Evolutionary conservation across 2,113 vertebrate species (phyloP).

Genomic region (Stegostoma tigrinum): DNA sequence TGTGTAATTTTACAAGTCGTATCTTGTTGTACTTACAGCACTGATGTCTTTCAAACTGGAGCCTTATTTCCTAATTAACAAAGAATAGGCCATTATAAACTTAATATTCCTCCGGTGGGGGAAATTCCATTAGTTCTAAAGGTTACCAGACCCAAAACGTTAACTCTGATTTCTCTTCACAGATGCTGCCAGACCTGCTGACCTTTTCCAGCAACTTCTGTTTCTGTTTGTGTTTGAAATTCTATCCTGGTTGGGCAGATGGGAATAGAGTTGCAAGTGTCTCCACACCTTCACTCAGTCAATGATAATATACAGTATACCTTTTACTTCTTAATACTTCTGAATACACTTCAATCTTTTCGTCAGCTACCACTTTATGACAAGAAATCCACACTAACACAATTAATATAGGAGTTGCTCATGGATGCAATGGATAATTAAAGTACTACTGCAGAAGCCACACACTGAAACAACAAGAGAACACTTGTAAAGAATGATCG

Average conservation of each 20-base stretch:
- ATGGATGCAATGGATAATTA: background rate
- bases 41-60: background rate
- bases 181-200: no score
- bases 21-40: background rate
- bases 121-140: background rate
- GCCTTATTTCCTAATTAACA: background rate
- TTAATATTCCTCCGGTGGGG: background rate
- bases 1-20: background rate
- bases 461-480: background rate
- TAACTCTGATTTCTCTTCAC: no score
- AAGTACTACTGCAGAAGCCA: background rate
- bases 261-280: background rate
- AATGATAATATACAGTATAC: background rate
- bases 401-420: background rate
- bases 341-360: background rate
- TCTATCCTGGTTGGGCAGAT: background rate
- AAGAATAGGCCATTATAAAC: background rate
- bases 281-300: no score
- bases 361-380: background rate
- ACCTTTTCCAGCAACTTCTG: no score
- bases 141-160: no score
- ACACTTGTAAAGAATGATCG: background rate
- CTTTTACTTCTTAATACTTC: background rate
- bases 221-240: background rate
- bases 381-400: background rate